Evolutionary conservation across 1,140 invertebrate species (phyloP).

Genomic region (Polyergus mexicanus): DNA sequence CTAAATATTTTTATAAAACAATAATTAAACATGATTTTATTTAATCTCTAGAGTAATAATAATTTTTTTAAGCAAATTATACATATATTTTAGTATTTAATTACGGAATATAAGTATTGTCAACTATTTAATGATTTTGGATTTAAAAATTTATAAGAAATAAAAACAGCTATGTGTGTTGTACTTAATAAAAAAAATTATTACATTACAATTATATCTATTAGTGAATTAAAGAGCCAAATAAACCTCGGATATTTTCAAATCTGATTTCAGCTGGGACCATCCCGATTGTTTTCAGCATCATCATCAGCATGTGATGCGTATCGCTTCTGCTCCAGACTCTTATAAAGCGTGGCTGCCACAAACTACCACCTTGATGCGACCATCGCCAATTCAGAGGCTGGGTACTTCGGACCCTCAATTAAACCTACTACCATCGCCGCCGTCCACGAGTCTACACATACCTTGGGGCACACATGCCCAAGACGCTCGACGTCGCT

Average conservation of each 20-base stretch:
- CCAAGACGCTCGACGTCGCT: constrained; percentile 90
- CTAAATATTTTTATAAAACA: not conserved
- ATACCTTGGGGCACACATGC: constrained; percentile 85
- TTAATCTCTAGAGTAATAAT: not conserved
- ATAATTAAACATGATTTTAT: not conserved
- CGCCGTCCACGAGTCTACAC: constrained; percentile 69
- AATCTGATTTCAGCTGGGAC: constrained; percentile 78
- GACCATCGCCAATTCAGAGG: constrained; percentile 84
- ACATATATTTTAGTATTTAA: not conserved
- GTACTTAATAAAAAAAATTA: not conserved
- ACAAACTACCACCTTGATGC: constrained; percentile 76
- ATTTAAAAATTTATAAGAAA: not conserved
- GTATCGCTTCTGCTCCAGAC: constrained; percentile 93
- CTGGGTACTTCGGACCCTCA: constrained; percentile 90
- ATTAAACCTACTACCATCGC: constrained; percentile 86
- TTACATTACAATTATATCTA: not conserved
- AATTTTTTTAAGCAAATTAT: not conserved
- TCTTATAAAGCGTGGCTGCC: constrained; percentile 87
- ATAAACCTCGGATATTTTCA: constrained; percentile 47
- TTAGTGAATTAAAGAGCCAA: not conserved
- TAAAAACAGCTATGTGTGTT: not conserved
- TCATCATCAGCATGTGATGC: constrained; percentile 88
- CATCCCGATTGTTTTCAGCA: constrained; percentile 81
- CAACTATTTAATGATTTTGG: not conserved
- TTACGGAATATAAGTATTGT: not conserved